A percentile compares a stretch with the other conserved stretches of the same genome.
These are phyloP conservation scores for Scolopax mira DNA, from an alignment of 2,113 vertebrate species.

Conservation along the genomic window DNA sequence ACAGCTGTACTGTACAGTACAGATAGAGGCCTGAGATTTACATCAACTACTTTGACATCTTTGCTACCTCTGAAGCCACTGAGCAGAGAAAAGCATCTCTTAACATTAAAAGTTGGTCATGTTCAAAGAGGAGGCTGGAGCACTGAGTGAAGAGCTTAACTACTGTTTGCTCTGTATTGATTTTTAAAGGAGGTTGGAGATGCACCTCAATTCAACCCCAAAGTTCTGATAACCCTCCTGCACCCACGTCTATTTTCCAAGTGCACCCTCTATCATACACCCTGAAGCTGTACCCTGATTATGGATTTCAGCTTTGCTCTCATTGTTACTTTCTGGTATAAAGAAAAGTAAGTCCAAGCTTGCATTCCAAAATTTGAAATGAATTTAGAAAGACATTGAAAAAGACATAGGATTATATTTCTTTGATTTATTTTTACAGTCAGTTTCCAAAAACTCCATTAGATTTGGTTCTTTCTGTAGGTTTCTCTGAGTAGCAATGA, in stretches of 20 bases:
- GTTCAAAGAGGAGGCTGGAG: not conserved
- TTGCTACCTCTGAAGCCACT: not conserved
- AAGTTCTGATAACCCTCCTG: not conserved
- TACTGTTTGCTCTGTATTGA: not conserved
- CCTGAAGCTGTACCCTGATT: not conserved
- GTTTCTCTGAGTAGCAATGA: conserved; percentile 29
- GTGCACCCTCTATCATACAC: not conserved
- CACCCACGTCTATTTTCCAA: not conserved
- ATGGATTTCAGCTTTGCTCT: not conserved
- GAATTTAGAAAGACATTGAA: not conserved
- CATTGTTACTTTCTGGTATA: not conserved
- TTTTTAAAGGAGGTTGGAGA: not conserved
- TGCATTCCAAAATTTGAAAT: not conserved
- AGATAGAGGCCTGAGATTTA: not conserved
- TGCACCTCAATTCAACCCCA: not conserved
- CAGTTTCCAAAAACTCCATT: not conserved
- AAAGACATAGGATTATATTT: not conserved
- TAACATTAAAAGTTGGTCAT: not conserved
- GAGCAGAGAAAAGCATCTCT: not conserved
- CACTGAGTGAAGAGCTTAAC: not conserved
- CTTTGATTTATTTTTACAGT: not conserved
- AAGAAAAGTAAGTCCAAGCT: not conserved
- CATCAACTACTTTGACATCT: not conserved
- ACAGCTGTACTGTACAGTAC: not conserved
- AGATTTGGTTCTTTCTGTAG: not conserved